Conservation (phyloP, 1,140 invertebrate genomes). For the Drosophila sechellia region DNA sequence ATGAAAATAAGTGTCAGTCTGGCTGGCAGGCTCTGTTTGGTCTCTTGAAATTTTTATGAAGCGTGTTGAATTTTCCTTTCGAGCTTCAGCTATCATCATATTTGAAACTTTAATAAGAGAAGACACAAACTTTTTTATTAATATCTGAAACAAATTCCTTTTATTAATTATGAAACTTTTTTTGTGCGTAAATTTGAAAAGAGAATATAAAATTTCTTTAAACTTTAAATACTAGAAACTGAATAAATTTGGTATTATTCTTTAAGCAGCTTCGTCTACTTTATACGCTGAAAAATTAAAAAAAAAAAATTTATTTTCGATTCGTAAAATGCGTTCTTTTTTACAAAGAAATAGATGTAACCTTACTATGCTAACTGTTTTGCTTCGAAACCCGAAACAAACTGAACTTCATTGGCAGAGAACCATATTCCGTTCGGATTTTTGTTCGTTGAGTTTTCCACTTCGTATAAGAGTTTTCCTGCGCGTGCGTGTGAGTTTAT, state of each 20-base stretch:
- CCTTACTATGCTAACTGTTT: background rate
- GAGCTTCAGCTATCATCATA: background rate
- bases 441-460: slow-evolving; percentile 29
- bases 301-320: background rate
- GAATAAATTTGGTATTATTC: too few relatives aligned
- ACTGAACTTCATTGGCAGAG: slow-evolving; percentile 18
- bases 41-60: slow-evolving; percentile 76
- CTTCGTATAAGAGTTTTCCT: slow-evolving; percentile 26
- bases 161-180: background rate
- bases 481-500: slow-evolving; percentile 16
- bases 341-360: background rate
- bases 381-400: slow-evolving; percentile 25
- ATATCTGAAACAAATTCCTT: background rate
- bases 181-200: background rate
- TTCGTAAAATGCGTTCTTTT: background rate
- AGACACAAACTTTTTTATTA: background rate
- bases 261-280: too few relatives aligned
- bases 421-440: slow-evolving; percentile 1
- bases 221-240: too few relatives aligned
- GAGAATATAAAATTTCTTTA: too few relatives aligned
- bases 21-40: slow-evolving; percentile 37
- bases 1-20: slow-evolving; percentile 31
- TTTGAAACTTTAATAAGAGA: slow-evolving; percentile 26
- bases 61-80: slow-evolving; percentile 29
- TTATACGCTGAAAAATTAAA: background rate